Evolutionary conservation across 2,888 invertebrate species (phyloP).

Genomic region (Macrophya annulata): DNA sequence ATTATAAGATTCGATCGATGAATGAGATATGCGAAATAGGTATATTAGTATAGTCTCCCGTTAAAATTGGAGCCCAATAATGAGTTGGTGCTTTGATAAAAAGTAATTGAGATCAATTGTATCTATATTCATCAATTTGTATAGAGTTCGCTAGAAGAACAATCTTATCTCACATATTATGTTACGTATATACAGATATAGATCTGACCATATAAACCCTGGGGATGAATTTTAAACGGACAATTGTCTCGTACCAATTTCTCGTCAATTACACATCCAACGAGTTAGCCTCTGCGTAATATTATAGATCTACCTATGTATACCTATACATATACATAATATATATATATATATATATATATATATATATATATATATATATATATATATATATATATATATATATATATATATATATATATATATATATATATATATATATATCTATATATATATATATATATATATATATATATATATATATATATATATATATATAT

Average conservation of each 20-base stretch:
- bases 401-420: no score
- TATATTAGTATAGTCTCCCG: constrained; percentile 14
- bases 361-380: no score
- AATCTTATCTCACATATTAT: background rate
- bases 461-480: no score
- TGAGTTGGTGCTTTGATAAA: constrained; percentile 37
- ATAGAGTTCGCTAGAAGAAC: background rate
- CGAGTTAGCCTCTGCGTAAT: background rate
- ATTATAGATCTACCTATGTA: no score
- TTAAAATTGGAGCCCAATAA: constrained; percentile 27
- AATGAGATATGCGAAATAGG: background rate
- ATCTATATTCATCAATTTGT: constrained; percentile 32
- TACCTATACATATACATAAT: no score
- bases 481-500: no score
- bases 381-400: no score
- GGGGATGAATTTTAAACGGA: background rate
- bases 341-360: no score
- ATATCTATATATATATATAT: no score
- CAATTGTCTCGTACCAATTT: constrained; percentile 15
- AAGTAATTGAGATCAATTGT: constrained; percentile 42
- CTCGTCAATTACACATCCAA: background rate
- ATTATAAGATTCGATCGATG: constrained; percentile 7
- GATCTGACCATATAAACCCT: background rate
- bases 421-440: no score
- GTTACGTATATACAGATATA: background rate